Percentiles rank a stretch among this genome's conserved stretches.
Evolutionary conservation across 2,888 invertebrate genomes (phyloP).

Genomic region (Sesia bembeciformis): DNA sequence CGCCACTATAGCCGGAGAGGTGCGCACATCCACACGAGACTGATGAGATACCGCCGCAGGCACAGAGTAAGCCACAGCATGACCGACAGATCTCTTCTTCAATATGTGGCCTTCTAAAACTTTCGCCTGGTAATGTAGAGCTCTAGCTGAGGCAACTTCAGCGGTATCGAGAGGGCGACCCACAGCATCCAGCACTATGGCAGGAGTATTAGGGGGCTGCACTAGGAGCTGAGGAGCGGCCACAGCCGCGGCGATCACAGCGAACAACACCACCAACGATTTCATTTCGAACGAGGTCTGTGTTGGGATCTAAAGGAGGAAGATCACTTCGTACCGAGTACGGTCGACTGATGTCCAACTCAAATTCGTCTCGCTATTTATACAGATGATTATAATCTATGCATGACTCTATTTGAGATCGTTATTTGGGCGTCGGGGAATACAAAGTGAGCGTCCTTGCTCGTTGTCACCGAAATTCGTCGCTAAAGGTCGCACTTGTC

Average conservation of each 20-base stretch:
- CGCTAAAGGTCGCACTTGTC: conserved; percentile 9
- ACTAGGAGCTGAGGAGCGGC: conserved; percentile 20
- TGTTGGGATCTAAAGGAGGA: conserved; percentile 36
- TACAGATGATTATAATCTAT: conserved; percentile 40
- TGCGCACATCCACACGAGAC: conserved; percentile 55
- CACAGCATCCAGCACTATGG: not conserved
- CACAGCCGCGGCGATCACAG: conserved; percentile 32
- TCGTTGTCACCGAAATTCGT: conserved; percentile 31
- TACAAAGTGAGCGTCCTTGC: conserved; percentile 42
- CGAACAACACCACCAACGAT: conserved; percentile 59
- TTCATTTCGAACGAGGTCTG: conserved; percentile 57
- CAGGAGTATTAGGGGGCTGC: not conserved
- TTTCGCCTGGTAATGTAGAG: conserved; percentile 4
- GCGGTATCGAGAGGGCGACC: conserved; percentile 5
- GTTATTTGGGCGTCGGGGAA: conserved; percentile 32
- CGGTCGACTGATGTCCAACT: conserved; percentile 40
- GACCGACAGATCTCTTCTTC: conserved; percentile 31
- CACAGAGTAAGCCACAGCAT: conserved; percentile 23
- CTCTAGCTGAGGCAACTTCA: conserved; percentile 4
- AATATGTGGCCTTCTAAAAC: not conserved
- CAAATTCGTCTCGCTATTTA: conserved; percentile 40
- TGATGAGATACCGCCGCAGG: conserved; percentile 54
- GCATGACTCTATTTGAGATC: conserved; percentile 25
- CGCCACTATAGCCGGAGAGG: conserved; percentile 29
- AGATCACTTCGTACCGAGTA: conserved; percentile 46